Evolutionary conservation across 1,140 invertebrate genomes (phyloP), one percentile per base, ranked within the genome.

Genomic region (Batillaria attramentaria): DNA sequence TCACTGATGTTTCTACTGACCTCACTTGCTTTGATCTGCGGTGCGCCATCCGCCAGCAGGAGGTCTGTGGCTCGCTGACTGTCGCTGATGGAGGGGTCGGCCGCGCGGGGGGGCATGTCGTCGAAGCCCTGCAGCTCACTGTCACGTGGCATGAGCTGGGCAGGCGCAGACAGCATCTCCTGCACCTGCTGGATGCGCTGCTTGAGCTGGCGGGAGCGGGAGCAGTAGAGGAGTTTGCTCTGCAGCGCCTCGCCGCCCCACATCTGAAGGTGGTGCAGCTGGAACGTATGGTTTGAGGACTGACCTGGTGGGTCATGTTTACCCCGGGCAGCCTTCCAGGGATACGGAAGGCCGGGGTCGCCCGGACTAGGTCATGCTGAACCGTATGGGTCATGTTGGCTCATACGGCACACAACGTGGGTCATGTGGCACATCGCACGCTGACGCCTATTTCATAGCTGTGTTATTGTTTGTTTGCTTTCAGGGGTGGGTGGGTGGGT

Each of bases 201-300:
- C 57, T 62, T 62, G 3, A 62, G n/a, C 57, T 4, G 57, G 33
- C 24, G 57, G 57, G 57, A 13, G 8, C 57, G 57, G 33, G 57
- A 62, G 57, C 57, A 62, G 10, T 62, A 31, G n/a, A 62, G 57
- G n/a, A 62, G 24, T 31, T 62, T 62, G 57, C n/a, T n/a, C 57
- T 62, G 57, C 57, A 62, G 57, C 57, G 57, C 57, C 1, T 62
- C 57, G 3, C 57, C 57, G 57, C 57, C 57, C 57, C 57, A 62
- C 57, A 2, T 62, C 57, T 62, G 57, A 3, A 62, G 33, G 57
- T 62, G 57, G 8, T n/a, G 10, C 57, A 62, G 24, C 57, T 62
- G 57, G 57, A 24, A 31, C n/a, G n/a, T n/a, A n/a, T n/a, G n/a
- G n/a, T n/a, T n/a, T n/a, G n/a, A n/a, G n/a, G n/a, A n/a, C n/a